phyloP scores from a whole-genome alignment of 2,888 invertebrate genomes.

The Pseudococcus viburni region DNA sequence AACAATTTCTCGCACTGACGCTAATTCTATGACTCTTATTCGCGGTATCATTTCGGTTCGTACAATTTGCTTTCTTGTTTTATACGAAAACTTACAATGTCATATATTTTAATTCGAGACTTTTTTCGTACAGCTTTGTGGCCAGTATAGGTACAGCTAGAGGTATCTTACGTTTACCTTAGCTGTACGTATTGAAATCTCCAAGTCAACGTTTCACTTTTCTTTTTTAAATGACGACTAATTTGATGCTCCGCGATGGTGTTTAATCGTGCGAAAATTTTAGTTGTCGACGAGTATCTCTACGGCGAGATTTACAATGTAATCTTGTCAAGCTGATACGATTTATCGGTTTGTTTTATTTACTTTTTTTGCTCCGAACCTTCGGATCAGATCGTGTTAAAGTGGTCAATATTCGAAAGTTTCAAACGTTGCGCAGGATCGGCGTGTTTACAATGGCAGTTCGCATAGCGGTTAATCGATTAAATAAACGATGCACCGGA shows the following conservation, averaged over 20 bases:
- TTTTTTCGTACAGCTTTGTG: conserved; percentile 18
- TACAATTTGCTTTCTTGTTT: conserved; percentile 27
- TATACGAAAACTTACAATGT: conserved; percentile 20
- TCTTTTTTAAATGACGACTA: conserved; percentile 46
- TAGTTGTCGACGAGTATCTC: conserved; percentile 18
- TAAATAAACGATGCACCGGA: neutral
- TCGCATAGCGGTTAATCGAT: conserved; percentile 6
- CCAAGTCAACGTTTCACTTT: conserved; percentile 47
- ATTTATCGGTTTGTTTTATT: conserved; percentile 38
- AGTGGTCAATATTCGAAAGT: conserved; percentile 47
- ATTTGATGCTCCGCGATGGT: conserved; percentile 34
- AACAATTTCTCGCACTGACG: conserved; percentile 37
- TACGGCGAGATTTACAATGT: conserved; percentile 28
- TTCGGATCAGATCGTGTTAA: conserved; percentile 9
- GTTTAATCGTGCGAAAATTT: conserved; percentile 55
- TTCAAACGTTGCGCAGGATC: neutral
- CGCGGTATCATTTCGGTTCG: neutral
- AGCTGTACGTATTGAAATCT: neutral
- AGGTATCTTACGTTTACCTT: neutral
- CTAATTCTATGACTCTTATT: conserved; percentile 37
- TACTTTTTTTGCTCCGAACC: neutral
- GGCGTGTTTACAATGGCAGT: neutral
- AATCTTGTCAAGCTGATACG: conserved; percentile 45
- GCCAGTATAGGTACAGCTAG: neutral
- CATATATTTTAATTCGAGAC: conserved; percentile 43